Percentiles rank a stretch among this genome's conserved stretches.
These are phyloP conservation scores for Opisthocomus hoazin DNA, from an alignment of 2,113 vertebrate species.

Conservation along the genomic window DNA sequence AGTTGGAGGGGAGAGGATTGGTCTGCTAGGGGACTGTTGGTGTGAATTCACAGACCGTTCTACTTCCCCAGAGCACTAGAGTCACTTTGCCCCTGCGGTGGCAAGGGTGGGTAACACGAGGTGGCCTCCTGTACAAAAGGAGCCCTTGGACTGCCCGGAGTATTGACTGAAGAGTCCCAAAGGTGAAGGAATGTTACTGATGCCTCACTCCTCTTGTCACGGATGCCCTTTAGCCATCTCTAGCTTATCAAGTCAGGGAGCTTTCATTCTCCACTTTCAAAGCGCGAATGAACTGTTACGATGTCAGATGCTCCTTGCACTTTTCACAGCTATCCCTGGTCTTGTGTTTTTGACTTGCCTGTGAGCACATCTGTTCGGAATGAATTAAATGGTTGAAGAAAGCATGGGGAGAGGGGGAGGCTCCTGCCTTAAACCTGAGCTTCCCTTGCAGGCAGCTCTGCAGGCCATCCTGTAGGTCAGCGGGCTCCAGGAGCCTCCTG, in stretches of 20 bases:
- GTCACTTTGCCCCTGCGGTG: conserved; percentile 37
- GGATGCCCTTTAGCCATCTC: not conserved
- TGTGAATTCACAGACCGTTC: not conserved
- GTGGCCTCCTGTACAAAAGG: not conserved
- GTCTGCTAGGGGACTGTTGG: conserved; percentile 25
- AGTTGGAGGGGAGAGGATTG: not conserved
- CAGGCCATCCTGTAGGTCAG: not conserved
- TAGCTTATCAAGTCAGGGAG: not conserved
- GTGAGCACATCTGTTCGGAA: not conserved
- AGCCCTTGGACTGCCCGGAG: not conserved
- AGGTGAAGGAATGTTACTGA: conserved; percentile 17
- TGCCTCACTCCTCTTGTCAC: not conserved
- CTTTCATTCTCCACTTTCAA: not conserved
- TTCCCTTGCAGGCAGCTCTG: conserved; percentile 12
- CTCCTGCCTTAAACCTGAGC: conserved; percentile 52
- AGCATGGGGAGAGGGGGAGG: not conserved
- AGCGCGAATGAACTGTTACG: not conserved
- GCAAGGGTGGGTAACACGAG: not conserved
- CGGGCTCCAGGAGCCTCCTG: not conserved
- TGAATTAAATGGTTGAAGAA: not conserved
- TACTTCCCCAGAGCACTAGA: conserved; percentile 29
- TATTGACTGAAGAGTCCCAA: conserved; percentile 18
- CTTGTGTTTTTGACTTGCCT: not conserved
- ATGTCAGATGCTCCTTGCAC: conserved; percentile 17
- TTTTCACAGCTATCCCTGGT: conserved; percentile 12